phyloP scores from a whole-genome alignment of 2,797 vertebrate genomes.

The Calcarius lapponicus region DNA sequence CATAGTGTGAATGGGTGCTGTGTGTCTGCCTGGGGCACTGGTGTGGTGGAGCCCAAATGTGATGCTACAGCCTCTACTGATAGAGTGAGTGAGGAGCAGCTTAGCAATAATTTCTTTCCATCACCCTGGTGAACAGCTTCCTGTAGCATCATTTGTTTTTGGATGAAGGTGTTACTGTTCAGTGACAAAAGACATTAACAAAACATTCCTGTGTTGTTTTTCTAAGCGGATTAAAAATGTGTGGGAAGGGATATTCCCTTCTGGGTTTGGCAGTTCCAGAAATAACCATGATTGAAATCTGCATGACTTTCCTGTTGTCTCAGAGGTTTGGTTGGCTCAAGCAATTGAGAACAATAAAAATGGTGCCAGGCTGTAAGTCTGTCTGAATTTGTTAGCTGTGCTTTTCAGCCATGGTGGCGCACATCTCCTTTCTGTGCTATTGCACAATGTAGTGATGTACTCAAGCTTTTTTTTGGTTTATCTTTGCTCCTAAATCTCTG shows the following conservation, averaged over 20 bases:
- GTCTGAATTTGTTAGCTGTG: background rate
- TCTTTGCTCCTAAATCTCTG: background rate
- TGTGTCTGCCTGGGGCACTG: background rate
- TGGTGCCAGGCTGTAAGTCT: background rate
- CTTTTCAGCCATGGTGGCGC: background rate
- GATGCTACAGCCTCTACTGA: background rate
- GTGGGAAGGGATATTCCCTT: background rate
- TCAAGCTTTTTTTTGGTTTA: background rate
- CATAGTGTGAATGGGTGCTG: rapidly evolving
- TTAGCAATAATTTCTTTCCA: background rate
- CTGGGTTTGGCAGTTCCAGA: background rate
- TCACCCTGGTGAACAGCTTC: background rate
- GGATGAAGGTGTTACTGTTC: background rate
- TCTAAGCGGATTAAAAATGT: background rate
- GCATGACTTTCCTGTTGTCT: background rate
- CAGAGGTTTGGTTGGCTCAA: background rate
- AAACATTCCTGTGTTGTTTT: background rate
- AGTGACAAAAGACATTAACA: rapidly evolving
- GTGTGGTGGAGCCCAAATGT: background rate
- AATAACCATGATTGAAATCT: background rate
- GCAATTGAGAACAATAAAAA: background rate
- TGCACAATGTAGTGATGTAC: background rate
- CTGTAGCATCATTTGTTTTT: background rate
- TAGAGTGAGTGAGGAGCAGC: background rate
- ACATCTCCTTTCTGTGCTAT: background rate